Evolutionary conservation across 2,888 invertebrate species (phyloP).

Genomic region (Gasteruption jaculator): DNA sequence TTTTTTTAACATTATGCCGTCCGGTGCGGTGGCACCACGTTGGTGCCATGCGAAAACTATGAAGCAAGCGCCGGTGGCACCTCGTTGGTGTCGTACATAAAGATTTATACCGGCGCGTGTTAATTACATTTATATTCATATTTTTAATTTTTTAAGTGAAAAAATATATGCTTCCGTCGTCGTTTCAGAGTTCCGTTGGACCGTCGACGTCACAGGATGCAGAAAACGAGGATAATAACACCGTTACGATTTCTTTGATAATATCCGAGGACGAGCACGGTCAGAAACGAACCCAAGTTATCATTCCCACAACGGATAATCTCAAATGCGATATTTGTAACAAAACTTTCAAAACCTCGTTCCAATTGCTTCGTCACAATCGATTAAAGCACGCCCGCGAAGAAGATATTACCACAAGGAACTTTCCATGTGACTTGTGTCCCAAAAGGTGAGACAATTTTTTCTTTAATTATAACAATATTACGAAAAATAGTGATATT

Average conservation of each 20-base stretch:
- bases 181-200: constrained; percentile 25
- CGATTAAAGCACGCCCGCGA: constrained; percentile 48
- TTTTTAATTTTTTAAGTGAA: constrained; percentile 6
- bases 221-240: constrained; percentile 47
- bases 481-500: background rate
- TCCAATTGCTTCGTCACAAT: constrained; percentile 48
- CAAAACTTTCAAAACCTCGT: constrained; percentile 52
- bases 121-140: background rate
- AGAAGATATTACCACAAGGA: constrained; percentile 48
- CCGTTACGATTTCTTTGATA: constrained; percentile 50
- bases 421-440: constrained; percentile 48
- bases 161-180: background rate
- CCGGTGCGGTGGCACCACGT: no score
- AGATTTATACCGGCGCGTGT: no score
- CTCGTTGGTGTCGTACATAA: no score
- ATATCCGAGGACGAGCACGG: constrained; percentile 52
- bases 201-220: constrained; percentile 32
- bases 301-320: constrained; percentile 49
- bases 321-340: constrained; percentile 53
- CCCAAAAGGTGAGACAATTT: constrained; percentile 40
- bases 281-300: constrained; percentile 50
- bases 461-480: background rate
- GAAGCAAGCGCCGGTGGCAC: no score
- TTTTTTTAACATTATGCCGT: no score
- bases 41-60: no score